These are phyloP conservation scores for Periplaneta americana DNA, from an alignment of 1,140 invertebrate species.

Conservation along the genomic window DNA sequence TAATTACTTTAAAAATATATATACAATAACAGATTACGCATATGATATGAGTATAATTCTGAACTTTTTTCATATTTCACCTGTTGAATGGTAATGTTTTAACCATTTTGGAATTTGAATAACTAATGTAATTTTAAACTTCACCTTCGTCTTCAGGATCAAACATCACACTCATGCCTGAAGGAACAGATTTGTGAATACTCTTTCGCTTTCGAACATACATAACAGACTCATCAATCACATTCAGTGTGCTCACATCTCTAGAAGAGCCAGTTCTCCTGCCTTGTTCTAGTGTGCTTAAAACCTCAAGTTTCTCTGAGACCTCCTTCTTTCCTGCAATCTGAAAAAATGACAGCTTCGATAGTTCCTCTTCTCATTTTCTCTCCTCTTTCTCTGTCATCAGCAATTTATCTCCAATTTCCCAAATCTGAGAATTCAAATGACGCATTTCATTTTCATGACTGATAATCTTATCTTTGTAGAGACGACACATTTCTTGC, in stretches of 20 bases:
- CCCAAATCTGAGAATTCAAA: background rate
- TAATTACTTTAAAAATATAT: too few relatives aligned
- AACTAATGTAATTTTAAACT: too few relatives aligned
- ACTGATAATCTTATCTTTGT: background rate
- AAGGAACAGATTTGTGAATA: background rate
- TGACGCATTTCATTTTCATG: background rate
- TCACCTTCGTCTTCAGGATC: conserved; percentile 36
- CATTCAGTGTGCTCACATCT: background rate
- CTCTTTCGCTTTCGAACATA: background rate
- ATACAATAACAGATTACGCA: too few relatives aligned
- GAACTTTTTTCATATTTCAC: too few relatives aligned
- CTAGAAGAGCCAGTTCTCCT: background rate
- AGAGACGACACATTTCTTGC: background rate
- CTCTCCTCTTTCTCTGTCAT: background rate
- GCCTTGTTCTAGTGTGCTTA: background rate
- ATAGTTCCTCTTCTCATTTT: background rate
- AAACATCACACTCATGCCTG: conserved; percentile 24
- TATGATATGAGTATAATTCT: too few relatives aligned
- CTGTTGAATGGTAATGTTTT: too few relatives aligned
- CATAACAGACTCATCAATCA: conserved; percentile 1
- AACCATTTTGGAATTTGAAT: too few relatives aligned
- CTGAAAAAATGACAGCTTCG: background rate
- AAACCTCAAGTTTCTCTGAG: too few relatives aligned
- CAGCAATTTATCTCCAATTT: background rate
- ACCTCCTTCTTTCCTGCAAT: background rate